Evolutionary conservation across 2,888 invertebrate species (phyloP), one percentile per base, ranked within the genome.

Genomic region (Meliscaeva auricollis): DNA sequence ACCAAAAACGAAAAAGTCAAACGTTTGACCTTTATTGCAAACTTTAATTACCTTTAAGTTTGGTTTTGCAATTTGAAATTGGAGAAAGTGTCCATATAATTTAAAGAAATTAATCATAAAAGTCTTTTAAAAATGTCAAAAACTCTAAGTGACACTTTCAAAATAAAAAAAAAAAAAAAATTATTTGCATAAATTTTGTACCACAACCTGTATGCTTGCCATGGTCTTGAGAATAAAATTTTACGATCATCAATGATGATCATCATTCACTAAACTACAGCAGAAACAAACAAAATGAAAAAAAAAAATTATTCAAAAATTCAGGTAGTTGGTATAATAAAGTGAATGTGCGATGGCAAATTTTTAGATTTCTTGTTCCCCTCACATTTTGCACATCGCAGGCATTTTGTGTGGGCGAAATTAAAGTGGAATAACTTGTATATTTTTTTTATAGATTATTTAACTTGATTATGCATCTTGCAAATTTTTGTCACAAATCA

Each of bases 351-450:
- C 1, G n/a, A 20, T 20, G 48, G 20, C 48, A 48, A 1, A 9
- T 54, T 30, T 50, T 35, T 52, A n/a, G n/a, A n/a, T n/a, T 15
- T 48, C 50, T 68, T 41, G 22, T 74, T 20, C 6, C 15, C n/a
- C n/a, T n/a, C n/a, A n/a, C 1, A 64, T 72, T 82, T 76, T 44
- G 64, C 70, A 64, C 62, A 54, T 17, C n/a, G n/a, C 54, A 58
- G 41, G 20, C 15, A 22, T 38, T 26, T 30, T 56, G 66, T 70
- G 84, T 80, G 79, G 79, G 83, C 52, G 83, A 79, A 75, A 79
- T 64, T 52, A 15, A 70, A 75, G 79, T 79, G 26, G 52, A 75
- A 66, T 52, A 79, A 64, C 79, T 83, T 48, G 74, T 70, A 64
- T 73, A 56, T 83, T 66, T 58, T 35, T 72, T 66, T 30, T 60